A percentile compares a stretch with the other conserved stretches of the same genome.
These are phyloP conservation scores for Acrobasis repandana DNA, from an alignment of 2,888 invertebrate species.

Conservation along the genomic window DNA sequence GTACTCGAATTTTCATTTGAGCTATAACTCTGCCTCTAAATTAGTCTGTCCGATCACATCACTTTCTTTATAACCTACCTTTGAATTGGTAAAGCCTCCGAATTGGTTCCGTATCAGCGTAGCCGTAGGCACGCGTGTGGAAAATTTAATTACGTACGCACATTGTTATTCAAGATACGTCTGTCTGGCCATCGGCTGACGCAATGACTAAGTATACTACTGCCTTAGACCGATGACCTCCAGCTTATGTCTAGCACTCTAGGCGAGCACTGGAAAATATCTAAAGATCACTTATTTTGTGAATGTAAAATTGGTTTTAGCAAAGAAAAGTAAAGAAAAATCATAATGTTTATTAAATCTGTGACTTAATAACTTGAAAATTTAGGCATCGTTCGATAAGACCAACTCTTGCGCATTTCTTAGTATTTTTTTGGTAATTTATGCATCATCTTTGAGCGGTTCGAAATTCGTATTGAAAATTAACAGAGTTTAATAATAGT, in stretches of 20 bases:
- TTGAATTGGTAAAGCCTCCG: slow-evolving; percentile 41
- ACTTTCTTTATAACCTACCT: slow-evolving; percentile 3
- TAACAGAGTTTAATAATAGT: too few species aligned
- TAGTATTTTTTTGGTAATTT: too few species aligned
- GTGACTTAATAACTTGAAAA: too few species aligned
- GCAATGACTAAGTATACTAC: slow-evolving; percentile 57
- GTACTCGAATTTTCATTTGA: slow-evolving; percentile 60
- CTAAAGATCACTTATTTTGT: too few species aligned
- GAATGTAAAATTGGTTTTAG: too few species aligned
- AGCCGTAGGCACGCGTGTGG: slow-evolving; percentile 60
- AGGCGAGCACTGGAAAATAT: neutral
- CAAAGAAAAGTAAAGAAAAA: too few species aligned
- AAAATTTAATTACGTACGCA: slow-evolving; percentile 74
- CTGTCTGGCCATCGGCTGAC: slow-evolving; percentile 67
- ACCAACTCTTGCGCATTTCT: too few species aligned
- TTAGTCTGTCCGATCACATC: neutral
- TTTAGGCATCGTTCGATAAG: too few species aligned
- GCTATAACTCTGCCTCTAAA: neutral
- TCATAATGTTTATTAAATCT: too few species aligned
- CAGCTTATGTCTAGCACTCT: slow-evolving; percentile 47
- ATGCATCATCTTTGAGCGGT: neutral
- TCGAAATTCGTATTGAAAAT: too few species aligned
- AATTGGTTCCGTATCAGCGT: slow-evolving; percentile 56
- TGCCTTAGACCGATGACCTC: slow-evolving; percentile 72
- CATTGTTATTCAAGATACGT: slow-evolving; percentile 75